Evolutionary conservation across 2,888 invertebrate genomes (phyloP).

Genomic region (Heliconius aoede): DNA sequence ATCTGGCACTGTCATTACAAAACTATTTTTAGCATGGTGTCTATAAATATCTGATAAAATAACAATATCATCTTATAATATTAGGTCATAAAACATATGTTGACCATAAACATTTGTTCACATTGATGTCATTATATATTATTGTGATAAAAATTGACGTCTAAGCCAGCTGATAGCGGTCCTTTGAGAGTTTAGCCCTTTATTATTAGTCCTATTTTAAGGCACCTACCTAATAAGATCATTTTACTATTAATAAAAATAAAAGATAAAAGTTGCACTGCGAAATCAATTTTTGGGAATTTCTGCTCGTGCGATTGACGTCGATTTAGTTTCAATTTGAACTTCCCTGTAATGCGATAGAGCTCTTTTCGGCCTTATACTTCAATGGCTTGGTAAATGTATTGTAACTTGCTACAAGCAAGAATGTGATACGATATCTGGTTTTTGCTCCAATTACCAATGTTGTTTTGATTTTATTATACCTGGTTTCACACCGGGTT

Average conservation of each 20-base stretch:
- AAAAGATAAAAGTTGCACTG: not conserved
- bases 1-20: not conserved
- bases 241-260: not conserved
- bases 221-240: not conserved
- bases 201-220: conserved; percentile 14
- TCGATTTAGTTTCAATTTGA: too few species aligned
- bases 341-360: too few species aligned
- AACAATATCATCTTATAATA: conserved; percentile 14
- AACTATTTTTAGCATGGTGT: not conserved
- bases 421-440: too few species aligned
- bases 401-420: too few species aligned
- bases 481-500: too few species aligned
- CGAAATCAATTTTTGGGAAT: too few species aligned
- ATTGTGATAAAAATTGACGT: conserved; percentile 31
- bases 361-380: too few species aligned
- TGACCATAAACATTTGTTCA: conserved; percentile 37
- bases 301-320: too few species aligned
- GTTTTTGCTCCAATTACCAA: too few species aligned
- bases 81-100: conserved; percentile 35
- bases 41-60: conserved; percentile 11
- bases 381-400: too few species aligned
- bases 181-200: conserved; percentile 53
- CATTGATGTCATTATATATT: conserved; percentile 34
- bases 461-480: too few species aligned
- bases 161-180: conserved; percentile 58